A percentile compares a stretch with the other conserved stretches of the same genome.
phyloP scores from a whole-genome alignment of 2,797 vertebrate species.

The Sylvilagus floridanus region DNA sequence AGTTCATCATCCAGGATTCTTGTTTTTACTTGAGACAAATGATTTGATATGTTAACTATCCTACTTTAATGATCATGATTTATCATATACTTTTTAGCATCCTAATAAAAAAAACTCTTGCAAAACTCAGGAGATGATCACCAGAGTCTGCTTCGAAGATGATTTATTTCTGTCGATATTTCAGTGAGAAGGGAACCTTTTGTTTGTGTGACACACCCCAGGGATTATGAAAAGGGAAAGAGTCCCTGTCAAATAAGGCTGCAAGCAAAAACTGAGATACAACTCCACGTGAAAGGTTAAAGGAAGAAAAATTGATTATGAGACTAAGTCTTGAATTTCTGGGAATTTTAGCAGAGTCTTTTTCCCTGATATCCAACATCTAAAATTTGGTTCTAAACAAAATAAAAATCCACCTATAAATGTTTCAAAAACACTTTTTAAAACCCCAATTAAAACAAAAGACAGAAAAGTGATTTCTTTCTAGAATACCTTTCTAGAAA shows the following conservation, averaged over 20 bases:
- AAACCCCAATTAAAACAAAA: slow-evolving; percentile 63
- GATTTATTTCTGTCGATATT: slow-evolving; percentile 71
- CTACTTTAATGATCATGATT: slow-evolving; percentile 73
- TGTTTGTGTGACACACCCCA: slow-evolving; percentile 31
- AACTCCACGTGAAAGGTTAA: slow-evolving; percentile 27
- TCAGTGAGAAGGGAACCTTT: neutral
- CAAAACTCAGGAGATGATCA: slow-evolving; percentile 58
- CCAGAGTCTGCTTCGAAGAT: slow-evolving; percentile 56
- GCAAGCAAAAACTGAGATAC: slow-evolving; percentile 25
- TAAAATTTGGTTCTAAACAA: slow-evolving; percentile 71
- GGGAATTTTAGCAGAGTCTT: slow-evolving; percentile 73
- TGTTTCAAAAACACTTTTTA: neutral
- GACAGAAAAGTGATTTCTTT: slow-evolving; percentile 32
- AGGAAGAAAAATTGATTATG: slow-evolving; percentile 8
- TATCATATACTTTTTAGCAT: slow-evolving; percentile 75
- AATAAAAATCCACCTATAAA: slow-evolving; percentile 73
- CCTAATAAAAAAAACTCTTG: slow-evolving; percentile 63
- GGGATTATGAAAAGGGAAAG: slow-evolving; percentile 9
- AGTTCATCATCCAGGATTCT: slow-evolving; percentile 45
- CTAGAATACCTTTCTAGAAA: slow-evolving; percentile 28
- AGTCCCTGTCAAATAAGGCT: slow-evolving; percentile 43
- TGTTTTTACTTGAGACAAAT: slow-evolving; percentile 71
- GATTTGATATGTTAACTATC: slow-evolving; percentile 73
- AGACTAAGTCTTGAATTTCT: slow-evolving; percentile 75
- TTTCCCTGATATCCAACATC: slow-evolving; percentile 64